A percentile compares a stretch with the other conserved stretches of the same genome.
These are phyloP conservation scores for Euclidia mi DNA, from an alignment of 2,888 invertebrate species.

Conservation along the genomic window DNA sequence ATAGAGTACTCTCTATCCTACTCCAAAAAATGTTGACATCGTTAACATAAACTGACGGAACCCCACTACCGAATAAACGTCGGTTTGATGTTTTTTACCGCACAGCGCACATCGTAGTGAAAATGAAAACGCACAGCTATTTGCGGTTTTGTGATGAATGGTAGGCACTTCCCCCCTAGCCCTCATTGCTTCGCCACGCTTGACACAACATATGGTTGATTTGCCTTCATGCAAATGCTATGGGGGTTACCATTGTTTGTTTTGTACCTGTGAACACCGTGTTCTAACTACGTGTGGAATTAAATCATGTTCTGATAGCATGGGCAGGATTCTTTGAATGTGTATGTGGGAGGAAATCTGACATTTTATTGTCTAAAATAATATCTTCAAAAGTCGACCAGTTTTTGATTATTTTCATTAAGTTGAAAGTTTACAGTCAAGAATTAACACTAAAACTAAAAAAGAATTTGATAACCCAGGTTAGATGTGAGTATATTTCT, in stretches of 20 bases:
- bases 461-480: too few species aligned
- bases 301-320: neutral
- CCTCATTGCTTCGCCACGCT: conserved; percentile 67
- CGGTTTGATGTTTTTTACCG: conserved; percentile 63
- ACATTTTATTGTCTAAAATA: too few species aligned
- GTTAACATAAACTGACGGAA: conserved; percentile 30
- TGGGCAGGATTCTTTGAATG: too few species aligned
- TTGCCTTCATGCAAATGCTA: conserved; percentile 60
- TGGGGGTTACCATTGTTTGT: conserved; percentile 75
- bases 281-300: conserved; percentile 12
- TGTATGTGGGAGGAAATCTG: too few species aligned
- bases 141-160: conserved; percentile 83
- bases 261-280: conserved; percentile 57
- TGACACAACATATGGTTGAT: conserved; percentile 85
- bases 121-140: conserved; percentile 75
- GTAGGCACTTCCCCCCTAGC: conserved; percentile 78
- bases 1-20: too few species aligned
- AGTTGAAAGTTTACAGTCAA: too few species aligned
- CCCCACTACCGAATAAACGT: conserved; percentile 41
- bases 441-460: too few species aligned
- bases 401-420: too few species aligned
- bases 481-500: too few species aligned
- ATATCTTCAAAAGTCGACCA: too few species aligned
- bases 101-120: conserved; percentile 58
- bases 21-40: neutral